Conservation (phyloP, 1,140 invertebrate species). For the Archegozetes longisetosus region DNA sequence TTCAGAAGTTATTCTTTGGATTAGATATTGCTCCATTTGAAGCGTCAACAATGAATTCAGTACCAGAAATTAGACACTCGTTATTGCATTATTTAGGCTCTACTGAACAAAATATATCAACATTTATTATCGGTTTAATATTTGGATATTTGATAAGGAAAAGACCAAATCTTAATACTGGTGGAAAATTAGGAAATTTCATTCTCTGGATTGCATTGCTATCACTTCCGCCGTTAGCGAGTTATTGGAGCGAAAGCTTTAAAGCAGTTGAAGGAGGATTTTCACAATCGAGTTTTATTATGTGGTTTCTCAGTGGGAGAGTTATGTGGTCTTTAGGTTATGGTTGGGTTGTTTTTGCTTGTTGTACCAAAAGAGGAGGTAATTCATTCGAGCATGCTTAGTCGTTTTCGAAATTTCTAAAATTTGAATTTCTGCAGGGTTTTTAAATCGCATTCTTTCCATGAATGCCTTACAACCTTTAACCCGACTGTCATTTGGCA, state of each 20-base stretch:
- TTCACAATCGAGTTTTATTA: slow-evolving; percentile 6
- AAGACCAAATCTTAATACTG: slow-evolving; percentile 4
- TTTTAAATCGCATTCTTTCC: not conserved
- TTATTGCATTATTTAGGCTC: slow-evolving; percentile 7
- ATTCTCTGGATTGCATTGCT: slow-evolving; percentile 8
- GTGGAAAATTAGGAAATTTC: not conserved
- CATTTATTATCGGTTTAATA: slow-evolving; percentile 3
- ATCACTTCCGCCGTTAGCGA: not conserved
- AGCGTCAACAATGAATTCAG: not conserved
- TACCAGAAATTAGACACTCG: not conserved
- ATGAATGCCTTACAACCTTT: not conserved
- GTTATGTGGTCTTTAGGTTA: slow-evolving; percentile 10
- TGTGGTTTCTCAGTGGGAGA: slow-evolving; percentile 6
- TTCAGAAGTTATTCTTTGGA: not conserved
- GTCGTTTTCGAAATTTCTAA: not conserved
- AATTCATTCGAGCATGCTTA: not conserved
- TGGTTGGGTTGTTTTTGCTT: slow-evolving; percentile 11
- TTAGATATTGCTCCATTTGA: slow-evolving; percentile 5
- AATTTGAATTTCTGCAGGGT: not conserved
- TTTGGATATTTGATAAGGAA: slow-evolving; percentile 4
- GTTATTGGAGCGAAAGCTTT: slow-evolving; percentile 6
- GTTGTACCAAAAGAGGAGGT: slow-evolving; percentile 8
- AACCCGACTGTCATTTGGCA: not conserved
- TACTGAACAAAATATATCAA: slow-evolving; percentile 3
- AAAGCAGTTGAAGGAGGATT: slow-evolving; percentile 8